These are phyloP conservation scores for Eugnorisma glareosa DNA, from an alignment of 2,888 invertebrate species.

Conservation along the genomic window DNA sequence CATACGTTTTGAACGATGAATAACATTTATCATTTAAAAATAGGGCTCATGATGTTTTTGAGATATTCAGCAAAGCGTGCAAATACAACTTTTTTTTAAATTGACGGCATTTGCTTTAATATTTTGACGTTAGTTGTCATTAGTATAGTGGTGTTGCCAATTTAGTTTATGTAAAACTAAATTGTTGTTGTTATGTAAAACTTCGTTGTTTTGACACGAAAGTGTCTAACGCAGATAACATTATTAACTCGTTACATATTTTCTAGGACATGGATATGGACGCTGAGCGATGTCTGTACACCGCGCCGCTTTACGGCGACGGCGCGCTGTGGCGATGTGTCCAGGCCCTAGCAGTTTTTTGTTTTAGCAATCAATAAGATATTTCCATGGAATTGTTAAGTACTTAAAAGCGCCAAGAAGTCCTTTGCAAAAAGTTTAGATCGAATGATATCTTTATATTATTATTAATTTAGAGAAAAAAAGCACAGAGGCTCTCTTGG, in stretches of 20 bases:
- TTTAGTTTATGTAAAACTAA: too few species aligned
- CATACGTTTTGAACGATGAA: constrained; percentile 23
- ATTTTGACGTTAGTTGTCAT: constrained; percentile 46
- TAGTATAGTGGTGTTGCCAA: constrained; percentile 23
- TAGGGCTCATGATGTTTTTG: constrained; percentile 26
- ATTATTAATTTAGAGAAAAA: not conserved
- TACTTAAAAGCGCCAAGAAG: not conserved
- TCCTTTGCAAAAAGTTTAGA: not conserved
- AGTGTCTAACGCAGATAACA: not conserved
- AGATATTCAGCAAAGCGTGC: constrained; percentile 10
- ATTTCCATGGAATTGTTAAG: not conserved
- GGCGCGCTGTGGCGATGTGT: too few species aligned
- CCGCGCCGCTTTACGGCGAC: too few species aligned
- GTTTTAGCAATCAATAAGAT: not conserved
- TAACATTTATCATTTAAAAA: constrained; percentile 56
- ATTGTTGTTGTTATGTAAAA: too few species aligned
- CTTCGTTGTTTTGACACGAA: not conserved
- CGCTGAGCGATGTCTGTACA: too few species aligned
- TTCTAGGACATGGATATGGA: too few species aligned
- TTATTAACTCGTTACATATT: too few species aligned
- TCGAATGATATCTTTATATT: not conserved
- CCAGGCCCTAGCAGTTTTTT: too few species aligned
- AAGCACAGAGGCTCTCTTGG: not conserved
- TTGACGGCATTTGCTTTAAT: constrained; percentile 33
- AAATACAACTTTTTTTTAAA: constrained; percentile 50